Evolutionary conservation across 2,797 vertebrate species (phyloP).

Genomic region (Lutjanus argentimaculatus): DNA sequence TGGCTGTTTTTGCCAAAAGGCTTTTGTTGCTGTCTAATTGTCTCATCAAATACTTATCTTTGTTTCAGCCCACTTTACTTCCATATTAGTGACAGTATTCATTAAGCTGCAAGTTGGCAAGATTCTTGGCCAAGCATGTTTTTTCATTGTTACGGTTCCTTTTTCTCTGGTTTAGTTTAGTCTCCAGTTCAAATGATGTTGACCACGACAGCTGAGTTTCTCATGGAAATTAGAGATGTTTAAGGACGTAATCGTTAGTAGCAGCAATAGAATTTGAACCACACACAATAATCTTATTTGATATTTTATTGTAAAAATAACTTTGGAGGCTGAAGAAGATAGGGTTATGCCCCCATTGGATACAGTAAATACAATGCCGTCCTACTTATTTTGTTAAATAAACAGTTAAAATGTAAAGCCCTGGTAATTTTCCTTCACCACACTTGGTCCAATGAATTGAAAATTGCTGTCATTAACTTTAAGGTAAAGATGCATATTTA

Average conservation of each 20-base stretch:
- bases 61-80: constrained; percentile 20
- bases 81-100: constrained; percentile 26
- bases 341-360: too few species aligned
- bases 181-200: background rate
- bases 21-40: constrained; percentile 32
- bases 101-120: constrained; percentile 12
- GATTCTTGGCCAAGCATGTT: background rate
- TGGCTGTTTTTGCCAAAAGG: constrained; percentile 6
- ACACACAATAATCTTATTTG: too few species aligned
- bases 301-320: too few species aligned
- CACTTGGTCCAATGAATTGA: background rate
- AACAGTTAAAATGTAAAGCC: background rate
- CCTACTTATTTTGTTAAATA: background rate
- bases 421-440: too few species aligned
- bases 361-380: too few species aligned
- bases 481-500: background rate
- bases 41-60: constrained; percentile 25
- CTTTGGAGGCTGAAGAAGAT: too few species aligned
- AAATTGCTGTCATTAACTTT: background rate
- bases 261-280: too few species aligned
- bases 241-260: too few species aligned
- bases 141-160: background rate
- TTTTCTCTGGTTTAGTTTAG: background rate
- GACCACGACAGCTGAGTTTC: background rate
- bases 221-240: background rate